Percentiles rank a stretch among this genome's conserved stretches.
Evolutionary conservation across 2,113 vertebrate genomes (phyloP).

Genomic region (Psammodynastes pulverulentus): DNA sequence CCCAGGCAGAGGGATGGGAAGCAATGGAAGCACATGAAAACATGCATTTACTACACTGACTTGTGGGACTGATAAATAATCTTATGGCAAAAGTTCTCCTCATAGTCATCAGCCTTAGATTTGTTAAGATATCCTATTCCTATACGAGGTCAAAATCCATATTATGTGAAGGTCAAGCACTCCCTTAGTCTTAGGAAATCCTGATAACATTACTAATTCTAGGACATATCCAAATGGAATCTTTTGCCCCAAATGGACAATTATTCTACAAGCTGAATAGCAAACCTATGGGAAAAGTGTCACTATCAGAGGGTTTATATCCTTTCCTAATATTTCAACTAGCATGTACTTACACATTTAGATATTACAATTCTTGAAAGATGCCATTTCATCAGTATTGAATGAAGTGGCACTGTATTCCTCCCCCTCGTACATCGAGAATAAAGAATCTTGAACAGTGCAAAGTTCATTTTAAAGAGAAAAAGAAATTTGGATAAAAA

Average conservation of each 20-base stretch:
- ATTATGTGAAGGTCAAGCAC: neutral
- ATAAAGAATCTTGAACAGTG: neutral
- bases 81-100: neutral
- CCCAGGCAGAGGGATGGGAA: neutral
- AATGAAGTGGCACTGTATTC: neutral
- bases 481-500: neutral
- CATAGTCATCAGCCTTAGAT: neutral
- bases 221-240: neutral
- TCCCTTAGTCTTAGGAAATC: neutral
- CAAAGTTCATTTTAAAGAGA: neutral
- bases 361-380: neutral
- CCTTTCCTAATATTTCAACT: neutral
- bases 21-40: neutral
- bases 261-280: neutral
- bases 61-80: neutral
- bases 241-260: neutral
- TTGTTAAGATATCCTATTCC: neutral
- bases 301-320: neutral
- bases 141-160: neutral
- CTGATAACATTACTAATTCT: neutral
- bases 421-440: neutral
- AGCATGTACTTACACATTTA: neutral
- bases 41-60: neutral
- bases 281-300: neutral
- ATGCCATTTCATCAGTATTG: neutral